phyloP scores from a whole-genome alignment of 2,888 invertebrate species.

The Petrolisthes manimaculis region DNA sequence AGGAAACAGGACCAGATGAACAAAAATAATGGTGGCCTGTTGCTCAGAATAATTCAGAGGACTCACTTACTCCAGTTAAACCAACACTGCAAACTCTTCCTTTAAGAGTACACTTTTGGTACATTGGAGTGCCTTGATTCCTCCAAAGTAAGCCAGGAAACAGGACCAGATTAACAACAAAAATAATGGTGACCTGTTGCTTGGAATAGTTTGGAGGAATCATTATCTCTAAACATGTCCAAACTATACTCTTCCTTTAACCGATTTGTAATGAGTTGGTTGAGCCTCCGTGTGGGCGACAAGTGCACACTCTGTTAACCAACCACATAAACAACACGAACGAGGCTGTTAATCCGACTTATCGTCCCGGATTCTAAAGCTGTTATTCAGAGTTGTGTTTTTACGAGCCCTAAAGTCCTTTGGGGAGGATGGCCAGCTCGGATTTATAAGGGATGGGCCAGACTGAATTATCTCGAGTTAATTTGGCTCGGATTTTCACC shows the following conservation, averaged over 20 bases:
- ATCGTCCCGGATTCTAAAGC: background rate
- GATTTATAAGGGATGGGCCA: background rate
- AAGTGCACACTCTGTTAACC: background rate
- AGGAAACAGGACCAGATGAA: too few relatives aligned
- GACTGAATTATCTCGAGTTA: background rate
- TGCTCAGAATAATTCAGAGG: too few relatives aligned
- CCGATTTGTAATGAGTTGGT: background rate
- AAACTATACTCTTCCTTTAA: background rate
- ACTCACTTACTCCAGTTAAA: too few relatives aligned
- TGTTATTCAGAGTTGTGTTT: background rate
- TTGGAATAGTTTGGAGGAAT: too few relatives aligned
- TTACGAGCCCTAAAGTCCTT: background rate
- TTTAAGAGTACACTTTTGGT: too few relatives aligned
- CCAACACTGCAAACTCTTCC: too few relatives aligned
- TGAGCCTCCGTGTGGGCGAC: background rate
- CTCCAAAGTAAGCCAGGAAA: too few relatives aligned
- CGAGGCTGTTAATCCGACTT: conserved; percentile 1
- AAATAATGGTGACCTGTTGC: too few relatives aligned
- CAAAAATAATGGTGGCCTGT: too few relatives aligned
- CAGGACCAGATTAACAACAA: too few relatives aligned
- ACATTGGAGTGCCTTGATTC: too few relatives aligned
- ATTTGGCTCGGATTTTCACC: background rate
- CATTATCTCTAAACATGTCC: too few relatives aligned
- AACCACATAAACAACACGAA: background rate
- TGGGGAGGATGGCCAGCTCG: background rate